Base-by-base conservation (phyloP, 1,140 invertebrate genomes). In the Drosophila triauraria region DNA sequence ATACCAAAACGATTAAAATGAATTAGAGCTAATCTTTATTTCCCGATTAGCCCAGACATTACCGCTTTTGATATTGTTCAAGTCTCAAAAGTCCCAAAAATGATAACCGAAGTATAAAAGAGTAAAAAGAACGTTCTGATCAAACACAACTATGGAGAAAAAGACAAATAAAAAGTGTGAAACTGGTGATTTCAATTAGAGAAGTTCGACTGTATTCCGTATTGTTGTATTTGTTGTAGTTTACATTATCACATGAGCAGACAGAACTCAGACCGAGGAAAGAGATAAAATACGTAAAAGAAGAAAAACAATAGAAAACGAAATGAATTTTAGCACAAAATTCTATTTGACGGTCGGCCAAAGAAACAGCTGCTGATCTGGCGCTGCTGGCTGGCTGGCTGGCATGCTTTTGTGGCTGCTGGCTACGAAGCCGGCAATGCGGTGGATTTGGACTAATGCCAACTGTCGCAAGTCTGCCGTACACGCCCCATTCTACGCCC, bases 241-340 rank as follows among this genome's bases (percentile, higher is more conserved):
- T 88, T 88, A 87, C 67, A 80, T 67, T 88, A 82, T 87, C 80
- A 87, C 48, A 82, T 44, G 60, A 54, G 30, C 50, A 82, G 50
- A 43, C 79, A 60, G 43, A 80, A 59, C 50, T 72, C 35, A 71
- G 43, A 58, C 53, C 62, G 15, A 56, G 65, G 38, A 68, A 47
- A 64, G 32, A 72, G 67, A 75, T 67, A 67, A 77, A 87, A 63
- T 79, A 77, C 50, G 68, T 84, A 65, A 80, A 74, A 74, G 69
- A 84, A n/a, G n/a, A 64, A 67, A 80, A 80, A 65, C 67, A 67
- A 72, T 58, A 50, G 44, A 77, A 68, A 77, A 46, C 23, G 63
- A 77, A 77, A 48, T 53, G 74, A 77, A 77, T 68, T 75, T 30
- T 12, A 32, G 72, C 70, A 43, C 72, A 43, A 20, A 56, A 75